A percentile compares a stretch with the other conserved stretches of the same genome.
Conservation (phyloP, 2,888 invertebrate species). For the Tetranychus truncatus region DNA sequence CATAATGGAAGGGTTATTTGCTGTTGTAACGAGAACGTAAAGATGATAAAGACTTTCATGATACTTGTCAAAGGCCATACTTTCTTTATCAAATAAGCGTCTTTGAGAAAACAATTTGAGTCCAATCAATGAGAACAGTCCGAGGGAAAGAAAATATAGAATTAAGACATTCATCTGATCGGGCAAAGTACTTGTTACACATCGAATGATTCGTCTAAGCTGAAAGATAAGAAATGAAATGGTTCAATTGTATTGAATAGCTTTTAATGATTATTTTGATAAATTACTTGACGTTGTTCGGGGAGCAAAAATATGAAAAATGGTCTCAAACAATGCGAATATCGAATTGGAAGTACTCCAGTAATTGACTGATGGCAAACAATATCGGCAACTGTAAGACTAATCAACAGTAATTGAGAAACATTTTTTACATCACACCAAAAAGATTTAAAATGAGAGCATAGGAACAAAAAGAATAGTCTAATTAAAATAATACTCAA, state of each 20-base stretch:
- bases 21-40: constrained; percentile 38
- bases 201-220: constrained; percentile 36
- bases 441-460: not conserved
- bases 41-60: constrained; percentile 35
- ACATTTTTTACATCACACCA: not conserved
- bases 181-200: constrained; percentile 35
- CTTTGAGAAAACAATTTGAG: constrained; percentile 34
- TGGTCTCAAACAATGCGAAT: constrained; percentile 35
- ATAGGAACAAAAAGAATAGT: not conserved
- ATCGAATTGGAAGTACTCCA: constrained; percentile 28
- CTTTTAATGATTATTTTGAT: not conserved
- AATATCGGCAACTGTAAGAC: not conserved
- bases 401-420: not conserved
- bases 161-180: constrained; percentile 36
- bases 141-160: constrained; percentile 34
- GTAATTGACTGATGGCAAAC: not conserved
- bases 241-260: not conserved
- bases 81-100: constrained; percentile 29
- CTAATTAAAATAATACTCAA: not conserved
- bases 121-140: constrained; percentile 35
- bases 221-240: constrained; percentile 23
- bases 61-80: constrained; percentile 33
- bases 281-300: constrained; percentile 30
- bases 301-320: constrained; percentile 33
- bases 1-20: constrained; percentile 38